phyloP scores from a whole-genome alignment of 1,140 invertebrate species.

The Leptopilina clavipes region DNA sequence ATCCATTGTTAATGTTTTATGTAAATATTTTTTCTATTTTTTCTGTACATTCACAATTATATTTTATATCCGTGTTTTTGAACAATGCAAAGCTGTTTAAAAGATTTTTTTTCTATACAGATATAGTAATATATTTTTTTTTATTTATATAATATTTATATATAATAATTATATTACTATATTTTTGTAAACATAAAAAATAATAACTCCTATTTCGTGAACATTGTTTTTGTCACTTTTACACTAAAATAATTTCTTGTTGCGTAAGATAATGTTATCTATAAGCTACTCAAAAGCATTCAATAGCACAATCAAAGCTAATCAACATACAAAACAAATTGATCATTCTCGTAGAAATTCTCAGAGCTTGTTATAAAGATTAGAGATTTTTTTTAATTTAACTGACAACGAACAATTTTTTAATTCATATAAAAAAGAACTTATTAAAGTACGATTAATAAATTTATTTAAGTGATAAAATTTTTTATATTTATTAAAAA shows the following conservation, averaged over 20 bases:
- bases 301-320: background rate
- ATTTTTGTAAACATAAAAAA: constrained; percentile 47
- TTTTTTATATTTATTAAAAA: too few relatives aligned
- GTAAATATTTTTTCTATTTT: constrained; percentile 43
- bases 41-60: constrained; percentile 14
- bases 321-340: background rate
- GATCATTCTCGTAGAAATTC: background rate
- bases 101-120: background rate
- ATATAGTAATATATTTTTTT: background rate
- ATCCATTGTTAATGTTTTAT: constrained; percentile 43
- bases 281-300: background rate
- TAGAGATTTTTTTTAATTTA: too few relatives aligned
- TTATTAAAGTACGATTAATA: too few relatives aligned
- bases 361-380: too few relatives aligned
- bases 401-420: too few relatives aligned
- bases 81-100: constrained; percentile 11
- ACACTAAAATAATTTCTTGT: background rate
- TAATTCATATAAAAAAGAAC: too few relatives aligned
- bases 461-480: too few relatives aligned
- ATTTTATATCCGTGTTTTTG: background rate
- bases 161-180: constrained; percentile 47
- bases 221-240: constrained; percentile 35
- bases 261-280: background rate
- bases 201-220: constrained; percentile 46
- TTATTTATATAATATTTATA: constrained; percentile 35